Evolutionary conservation across 2,797 vertebrate genomes (phyloP).

Genomic region (Manis javanica): DNA sequence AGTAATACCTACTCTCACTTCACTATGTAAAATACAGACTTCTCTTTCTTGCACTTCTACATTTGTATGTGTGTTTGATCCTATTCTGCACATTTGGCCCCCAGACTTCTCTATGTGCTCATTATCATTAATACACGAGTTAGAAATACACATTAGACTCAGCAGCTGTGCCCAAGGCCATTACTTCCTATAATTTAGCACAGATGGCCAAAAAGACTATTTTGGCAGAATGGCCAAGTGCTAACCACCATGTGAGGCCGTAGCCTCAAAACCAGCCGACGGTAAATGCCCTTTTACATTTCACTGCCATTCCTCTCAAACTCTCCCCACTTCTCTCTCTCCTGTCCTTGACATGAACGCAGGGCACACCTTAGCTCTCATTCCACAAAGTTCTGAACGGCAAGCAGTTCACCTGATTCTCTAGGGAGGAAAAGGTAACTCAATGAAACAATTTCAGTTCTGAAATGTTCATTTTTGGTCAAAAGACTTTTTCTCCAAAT

Average conservation of each 20-base stretch:
- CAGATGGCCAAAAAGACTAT: constrained; percentile 71
- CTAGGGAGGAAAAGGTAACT: neutral
- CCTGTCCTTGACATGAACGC: neutral
- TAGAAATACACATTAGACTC: constrained; percentile 65
- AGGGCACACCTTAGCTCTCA: neutral
- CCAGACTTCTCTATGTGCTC: constrained; percentile 29
- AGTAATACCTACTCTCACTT: constrained; percentile 16
- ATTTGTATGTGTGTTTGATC: neutral
- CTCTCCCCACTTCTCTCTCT: neutral
- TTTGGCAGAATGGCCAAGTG: constrained; percentile 57
- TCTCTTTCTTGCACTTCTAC: neutral
- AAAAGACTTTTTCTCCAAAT: constrained; percentile 29
- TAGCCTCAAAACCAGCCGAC: constrained; percentile 44
- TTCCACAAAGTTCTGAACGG: neutral
- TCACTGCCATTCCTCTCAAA: neutral
- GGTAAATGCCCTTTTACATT: neutral
- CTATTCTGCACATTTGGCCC: constrained; percentile 55
- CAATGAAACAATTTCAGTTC: constrained; percentile 11
- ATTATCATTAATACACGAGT: constrained; percentile 55
- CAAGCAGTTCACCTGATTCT: neutral
- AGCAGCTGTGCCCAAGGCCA: constrained; percentile 67
- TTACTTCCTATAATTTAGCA: constrained; percentile 66
- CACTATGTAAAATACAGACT: constrained; percentile 13
- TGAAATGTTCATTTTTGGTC: constrained; percentile 29
- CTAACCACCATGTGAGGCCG: constrained; percentile 60